phyloP scores from a whole-genome alignment of 1,140 invertebrate genomes.

The Apis mellifera region DNA sequence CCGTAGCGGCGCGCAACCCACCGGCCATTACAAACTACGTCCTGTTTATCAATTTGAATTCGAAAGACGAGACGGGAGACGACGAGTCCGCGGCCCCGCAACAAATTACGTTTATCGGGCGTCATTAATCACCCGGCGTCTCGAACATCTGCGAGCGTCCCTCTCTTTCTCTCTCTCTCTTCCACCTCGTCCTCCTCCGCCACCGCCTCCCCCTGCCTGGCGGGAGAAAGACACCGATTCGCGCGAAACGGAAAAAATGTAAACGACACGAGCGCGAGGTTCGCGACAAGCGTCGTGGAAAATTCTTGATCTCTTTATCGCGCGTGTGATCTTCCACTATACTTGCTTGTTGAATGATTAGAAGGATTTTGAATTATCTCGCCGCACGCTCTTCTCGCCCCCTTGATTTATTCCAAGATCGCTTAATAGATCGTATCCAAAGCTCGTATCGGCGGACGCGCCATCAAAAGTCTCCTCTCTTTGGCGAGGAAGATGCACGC shows the following conservation, averaged over 20 bases:
- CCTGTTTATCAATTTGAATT: slow-evolving; percentile 71
- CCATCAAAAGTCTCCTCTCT: no score
- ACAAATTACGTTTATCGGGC: slow-evolving; percentile 68
- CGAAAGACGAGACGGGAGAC: slow-evolving; percentile 63
- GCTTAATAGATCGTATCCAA: no score
- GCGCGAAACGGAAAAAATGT: neutral
- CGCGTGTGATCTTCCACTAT: neutral
- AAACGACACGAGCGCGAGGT: neutral
- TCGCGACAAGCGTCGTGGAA: slow-evolving; percentile 5
- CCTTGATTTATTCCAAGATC: no score
- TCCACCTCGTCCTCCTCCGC: neutral
- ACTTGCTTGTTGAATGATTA: no score
- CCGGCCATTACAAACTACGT: slow-evolving; percentile 62
- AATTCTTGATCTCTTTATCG: slow-evolving; percentile 22
- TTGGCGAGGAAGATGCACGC: no score
- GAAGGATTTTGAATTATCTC: neutral
- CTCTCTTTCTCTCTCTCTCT: neutral
- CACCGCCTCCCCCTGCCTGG: no score
- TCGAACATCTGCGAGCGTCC: slow-evolving; percentile 63
- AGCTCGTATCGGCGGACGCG: no score
- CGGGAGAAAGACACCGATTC: slow-evolving; percentile 41
- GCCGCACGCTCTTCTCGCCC: neutral
- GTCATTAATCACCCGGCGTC: slow-evolving; percentile 65
- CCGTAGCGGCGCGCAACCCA: slow-evolving; percentile 26
- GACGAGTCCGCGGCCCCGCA: slow-evolving; percentile 60